A percentile compares a stretch with the other conserved stretches of the same genome.
Evolutionary conservation across 2,888 invertebrate genomes (phyloP).

Genomic region (Taenaris catops): DNA sequence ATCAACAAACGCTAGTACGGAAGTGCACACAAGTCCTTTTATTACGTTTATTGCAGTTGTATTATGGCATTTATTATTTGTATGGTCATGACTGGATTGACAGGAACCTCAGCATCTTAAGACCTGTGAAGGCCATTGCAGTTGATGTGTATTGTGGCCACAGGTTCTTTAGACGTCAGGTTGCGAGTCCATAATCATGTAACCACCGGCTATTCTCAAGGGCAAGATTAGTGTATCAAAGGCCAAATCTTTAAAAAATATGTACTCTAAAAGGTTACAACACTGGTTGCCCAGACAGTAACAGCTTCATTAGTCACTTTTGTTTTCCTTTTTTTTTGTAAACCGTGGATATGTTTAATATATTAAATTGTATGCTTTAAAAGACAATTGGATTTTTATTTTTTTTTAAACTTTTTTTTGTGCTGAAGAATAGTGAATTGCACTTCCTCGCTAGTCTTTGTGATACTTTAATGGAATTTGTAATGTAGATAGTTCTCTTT

Average conservation of each 20-base stretch:
- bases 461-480: conserved; percentile 28
- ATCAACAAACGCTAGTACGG: conserved; percentile 46
- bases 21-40: conserved; percentile 52
- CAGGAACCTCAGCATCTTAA: conserved; percentile 1
- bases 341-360: conserved; percentile 43
- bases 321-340: conserved; percentile 16
- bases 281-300: conserved; percentile 1
- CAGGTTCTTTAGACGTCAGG: background rate
- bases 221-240: too few relatives aligned
- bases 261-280: too few relatives aligned
- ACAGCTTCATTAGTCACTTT: conserved; percentile 8
- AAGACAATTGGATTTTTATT: conserved; percentile 44
- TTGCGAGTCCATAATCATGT: background rate
- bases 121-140: background rate
- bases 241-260: too few relatives aligned
- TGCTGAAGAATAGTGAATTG: conserved; percentile 81
- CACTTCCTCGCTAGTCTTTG: conserved; percentile 68
- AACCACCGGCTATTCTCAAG: too few relatives aligned
- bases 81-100: conserved; percentile 5
- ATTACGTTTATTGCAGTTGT: too few relatives aligned
- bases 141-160: background rate
- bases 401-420: conserved; percentile 40
- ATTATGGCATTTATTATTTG: too few relatives aligned
- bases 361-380: conserved; percentile 55
- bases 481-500: conserved; percentile 12